Conservation (phyloP, 2,113 vertebrate species). For the Pygoscelis adeliae region DNA sequence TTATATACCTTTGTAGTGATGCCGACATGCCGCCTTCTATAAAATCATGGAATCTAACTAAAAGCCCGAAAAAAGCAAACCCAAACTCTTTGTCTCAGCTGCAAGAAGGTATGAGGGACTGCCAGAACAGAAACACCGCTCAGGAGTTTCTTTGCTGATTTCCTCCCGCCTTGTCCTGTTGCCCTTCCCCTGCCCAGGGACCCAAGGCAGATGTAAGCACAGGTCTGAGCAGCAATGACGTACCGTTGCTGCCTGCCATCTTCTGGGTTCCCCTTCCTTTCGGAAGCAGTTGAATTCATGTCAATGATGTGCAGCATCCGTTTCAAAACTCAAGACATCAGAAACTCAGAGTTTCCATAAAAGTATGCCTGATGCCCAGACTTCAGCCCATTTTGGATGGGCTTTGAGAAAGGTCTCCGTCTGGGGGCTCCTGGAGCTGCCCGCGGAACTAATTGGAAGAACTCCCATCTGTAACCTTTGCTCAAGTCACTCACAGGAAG, state of each 20-base stretch:
- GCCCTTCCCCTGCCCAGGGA: neutral
- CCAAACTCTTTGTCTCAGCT: neutral
- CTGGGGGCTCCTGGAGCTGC: neutral
- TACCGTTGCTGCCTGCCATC: neutral
- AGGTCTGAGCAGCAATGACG: neutral
- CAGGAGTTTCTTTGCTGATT: neutral
- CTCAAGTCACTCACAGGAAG: neutral
- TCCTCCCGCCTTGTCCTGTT: neutral
- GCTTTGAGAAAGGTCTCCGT: neutral
- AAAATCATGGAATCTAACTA: neutral
- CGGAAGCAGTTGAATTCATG: neutral
- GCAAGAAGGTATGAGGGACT: neutral
- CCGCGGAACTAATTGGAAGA: neutral
- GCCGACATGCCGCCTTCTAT: accelerated
- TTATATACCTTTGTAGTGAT: neutral
- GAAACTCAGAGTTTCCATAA: neutral
- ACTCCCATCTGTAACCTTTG: neutral
- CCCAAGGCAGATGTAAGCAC: neutral
- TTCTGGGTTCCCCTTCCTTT: neutral
- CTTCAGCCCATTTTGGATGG: neutral
- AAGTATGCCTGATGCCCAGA: neutral
- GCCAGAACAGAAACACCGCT: neutral
- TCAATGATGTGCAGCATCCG: neutral
- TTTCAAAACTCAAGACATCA: neutral
- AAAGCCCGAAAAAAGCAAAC: neutral